These are phyloP conservation scores for Phortica okadai DNA, from an alignment of 2,888 invertebrate species.

Conservation along the genomic window DNA sequence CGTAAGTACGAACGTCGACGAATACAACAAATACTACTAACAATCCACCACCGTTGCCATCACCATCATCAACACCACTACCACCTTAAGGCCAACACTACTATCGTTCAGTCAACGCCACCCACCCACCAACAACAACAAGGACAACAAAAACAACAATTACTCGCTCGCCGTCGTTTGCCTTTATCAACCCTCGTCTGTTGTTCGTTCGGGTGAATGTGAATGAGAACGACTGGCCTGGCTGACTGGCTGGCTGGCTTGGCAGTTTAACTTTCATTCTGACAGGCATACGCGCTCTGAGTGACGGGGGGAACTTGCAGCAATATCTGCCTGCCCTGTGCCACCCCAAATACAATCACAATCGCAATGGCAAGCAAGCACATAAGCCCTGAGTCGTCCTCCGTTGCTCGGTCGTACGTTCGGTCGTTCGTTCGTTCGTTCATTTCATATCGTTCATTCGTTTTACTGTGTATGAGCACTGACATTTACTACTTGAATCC, in stretches of 20 bases:
- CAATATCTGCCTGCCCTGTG: not conserved
- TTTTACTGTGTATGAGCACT: slow-evolving; percentile 12
- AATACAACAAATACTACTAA: slow-evolving; percentile 33
- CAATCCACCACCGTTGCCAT: slow-evolving; percentile 35
- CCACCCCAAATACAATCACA: slow-evolving; percentile 8
- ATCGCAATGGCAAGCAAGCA: not conserved
- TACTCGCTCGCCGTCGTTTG: not conserved
- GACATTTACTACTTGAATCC: slow-evolving; percentile 31
- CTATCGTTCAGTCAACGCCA: not conserved
- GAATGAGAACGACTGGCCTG: not conserved
- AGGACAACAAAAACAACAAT: not conserved
- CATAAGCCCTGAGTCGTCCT: not conserved
- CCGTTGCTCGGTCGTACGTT: not conserved
- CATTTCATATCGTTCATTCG: not conserved
- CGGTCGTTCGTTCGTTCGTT: not conserved
- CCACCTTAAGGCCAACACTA: slow-evolving; percentile 28
- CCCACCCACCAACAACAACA: slow-evolving; percentile 24
- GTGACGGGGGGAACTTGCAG: not conserved
- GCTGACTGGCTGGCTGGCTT: slow-evolving; percentile 2
- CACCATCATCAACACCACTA: slow-evolving; percentile 42
- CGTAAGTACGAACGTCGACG: slow-evolving; percentile 2
- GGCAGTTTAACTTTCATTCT: slow-evolving; percentile 29
- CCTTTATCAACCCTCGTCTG: not conserved
- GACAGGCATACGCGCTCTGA: slow-evolving; percentile 8
- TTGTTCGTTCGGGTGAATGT: slow-evolving; percentile 20